Evolutionary conservation across 2,888 invertebrate genomes (phyloP), one percentile per base, ranked within the genome.

Genomic region (Stratiomys singularior): DNA sequence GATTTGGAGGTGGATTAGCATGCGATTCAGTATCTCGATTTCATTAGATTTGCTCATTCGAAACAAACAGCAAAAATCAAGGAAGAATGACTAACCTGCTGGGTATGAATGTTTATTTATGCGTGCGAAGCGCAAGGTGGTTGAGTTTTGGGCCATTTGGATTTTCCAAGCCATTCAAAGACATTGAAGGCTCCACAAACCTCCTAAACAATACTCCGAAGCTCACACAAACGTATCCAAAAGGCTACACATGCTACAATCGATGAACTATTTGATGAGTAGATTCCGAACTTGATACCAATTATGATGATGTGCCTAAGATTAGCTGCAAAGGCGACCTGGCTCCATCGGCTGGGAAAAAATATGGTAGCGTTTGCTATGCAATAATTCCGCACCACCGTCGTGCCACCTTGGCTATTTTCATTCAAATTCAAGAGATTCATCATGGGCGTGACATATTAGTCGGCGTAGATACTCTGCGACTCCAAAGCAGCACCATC

Each of bases 381-480:
- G 64, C 27, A 64, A 64, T 30, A 27, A 30, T 64, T 64, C 28
- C 28, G 23, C 30, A 64, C n/a, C 25, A 25, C 52, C 52, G 18
- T 52, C 52, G 5, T 60, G 64, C 30, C 15, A 64, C 64, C 64
- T 64, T 64, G 64, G n/a, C 28, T 15, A 28, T 64, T 64, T 23
- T 21, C 18, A 60, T 60, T 64, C 64, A 30, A n/a, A 64, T 64
- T 27, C 27, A 71, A 67, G 18, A 37, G 67, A 67, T 44, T 67
- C 46, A 46, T 23, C 47, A 71, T 71, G 47, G 71, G 71, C 71
- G 71, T 71, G 71, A 71, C 71, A 71, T 27, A 71, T 71, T 47
- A 46, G 47, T 71, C 71, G 46, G n/a, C 37, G 13, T 44, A 67
- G 9, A 30, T 67, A 18, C 67, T 64, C 37, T 3, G 9, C 5